phyloP scores from a whole-genome alignment of 2,888 invertebrate species.

The Chaitophorus viminalis region DNA sequence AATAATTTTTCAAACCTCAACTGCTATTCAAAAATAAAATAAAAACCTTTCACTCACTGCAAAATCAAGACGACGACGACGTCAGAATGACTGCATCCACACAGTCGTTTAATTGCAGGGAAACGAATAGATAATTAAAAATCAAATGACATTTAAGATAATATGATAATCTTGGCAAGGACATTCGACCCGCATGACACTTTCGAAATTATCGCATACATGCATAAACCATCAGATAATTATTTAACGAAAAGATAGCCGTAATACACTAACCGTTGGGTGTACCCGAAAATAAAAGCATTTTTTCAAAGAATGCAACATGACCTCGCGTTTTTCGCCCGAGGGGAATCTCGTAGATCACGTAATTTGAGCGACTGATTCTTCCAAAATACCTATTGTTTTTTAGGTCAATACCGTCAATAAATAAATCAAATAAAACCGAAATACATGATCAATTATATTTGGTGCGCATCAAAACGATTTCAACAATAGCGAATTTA shows the following conservation, averaged over 20 bases:
- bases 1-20: not conserved
- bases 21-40: not conserved
- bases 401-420: constrained; percentile 14
- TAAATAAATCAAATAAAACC: not conserved
- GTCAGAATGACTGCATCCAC: not conserved
- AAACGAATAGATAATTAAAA: constrained; percentile 37
- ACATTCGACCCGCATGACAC: constrained; percentile 44
- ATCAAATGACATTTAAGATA: constrained; percentile 53
- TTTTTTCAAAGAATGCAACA: not conserved
- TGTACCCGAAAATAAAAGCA: not conserved
- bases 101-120: constrained; percentile 12
- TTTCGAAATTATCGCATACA: constrained; percentile 15
- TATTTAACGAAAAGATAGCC: constrained; percentile 30
- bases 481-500: not conserved
- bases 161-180: constrained; percentile 42
- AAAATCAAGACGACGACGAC: not conserved
- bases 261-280: not conserved
- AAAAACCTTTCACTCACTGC: constrained; percentile 31
- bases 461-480: not conserved
- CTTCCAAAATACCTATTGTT: constrained; percentile 12
- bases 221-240: constrained; percentile 26
- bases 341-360: not conserved
- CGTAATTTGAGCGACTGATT: constrained; percentile 5
- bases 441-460: not conserved
- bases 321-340: constrained; percentile 8